Evolutionary conservation across 2,113 vertebrate genomes (phyloP), one percentile per base, ranked within the genome.

Genomic region (Chaenogobius annularis): DNA sequence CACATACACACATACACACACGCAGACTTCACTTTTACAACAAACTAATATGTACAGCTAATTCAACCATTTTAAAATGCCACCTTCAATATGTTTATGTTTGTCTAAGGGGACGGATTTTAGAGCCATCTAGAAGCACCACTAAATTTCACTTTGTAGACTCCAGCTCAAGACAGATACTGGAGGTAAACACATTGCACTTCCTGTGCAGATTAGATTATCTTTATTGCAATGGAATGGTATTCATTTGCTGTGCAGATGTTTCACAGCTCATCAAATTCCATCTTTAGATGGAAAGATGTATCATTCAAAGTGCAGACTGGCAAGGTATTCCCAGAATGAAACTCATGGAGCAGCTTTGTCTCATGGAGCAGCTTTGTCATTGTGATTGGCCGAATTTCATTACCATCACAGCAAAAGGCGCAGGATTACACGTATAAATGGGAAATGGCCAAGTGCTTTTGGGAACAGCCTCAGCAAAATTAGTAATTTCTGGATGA

Each of bases 401-500:
- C 74, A 75, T 82, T 82, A 84, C 86, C 59, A 75, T 74, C 71
- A 63, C 66, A 48, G 77, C 76, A 71, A 76, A 79, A 75, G 55
- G 65, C 73, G 63, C 14, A 58, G 67, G 67, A 73, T 83, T 65
- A 52, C 17, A 62, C 61, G 58, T 17, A 52, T 37, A 66, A 80
- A 59, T 61, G 71, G 80, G 81, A 74, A 80, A 69, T 71, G 77
- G 74, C 70, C 69, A 65, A 78, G 78, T 80, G 79, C 75, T 80
- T 81, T 80, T 83, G 75, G 79, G 86, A 86, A 77, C 80, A 69
- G 79, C 85, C 80, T 73, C 70, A 15, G 76, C 83, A 82, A 92
- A 91, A 91, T 88, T 83, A 92, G 90, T 90, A 88, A 93, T 93
- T 93, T 90, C 84, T 91, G 83, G 90, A 87, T 82, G 83, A 79